These are phyloP conservation scores for Eumerus sabulonum DNA, from an alignment of 2,888 invertebrate species.

Conservation along the genomic window DNA sequence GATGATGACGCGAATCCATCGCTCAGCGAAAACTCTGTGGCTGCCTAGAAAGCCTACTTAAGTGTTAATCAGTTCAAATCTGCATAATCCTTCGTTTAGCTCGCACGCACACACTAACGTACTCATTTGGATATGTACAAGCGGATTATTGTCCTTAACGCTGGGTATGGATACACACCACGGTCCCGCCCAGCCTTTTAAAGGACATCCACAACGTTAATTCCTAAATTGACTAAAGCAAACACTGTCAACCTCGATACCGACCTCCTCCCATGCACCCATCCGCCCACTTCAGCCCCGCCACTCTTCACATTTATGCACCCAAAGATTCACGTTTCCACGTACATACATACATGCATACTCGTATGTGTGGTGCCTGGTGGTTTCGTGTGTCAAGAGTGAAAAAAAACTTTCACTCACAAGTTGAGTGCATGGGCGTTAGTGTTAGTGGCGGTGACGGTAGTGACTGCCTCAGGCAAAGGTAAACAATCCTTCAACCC, in stretches of 20 bases:
- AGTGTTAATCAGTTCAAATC: slow-evolving; percentile 65
- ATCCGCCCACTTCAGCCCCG: slow-evolving; percentile 20
- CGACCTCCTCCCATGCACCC: background rate
- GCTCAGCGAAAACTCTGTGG: slow-evolving; percentile 9
- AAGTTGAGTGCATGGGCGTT: slow-evolving; percentile 10
- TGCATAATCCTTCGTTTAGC: slow-evolving; percentile 63
- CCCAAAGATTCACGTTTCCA: too few species aligned
- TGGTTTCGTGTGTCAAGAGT: background rate
- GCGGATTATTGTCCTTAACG: slow-evolving; percentile 19
- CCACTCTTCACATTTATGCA: background rate
- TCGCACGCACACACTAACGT: slow-evolving; percentile 35
- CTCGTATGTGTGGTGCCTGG: too few species aligned
- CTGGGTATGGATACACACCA: background rate
- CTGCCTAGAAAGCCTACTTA: slow-evolving; percentile 52
- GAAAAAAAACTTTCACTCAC: slow-evolving; percentile 25
- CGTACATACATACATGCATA: too few species aligned
- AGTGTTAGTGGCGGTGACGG: slow-evolving; percentile 20
- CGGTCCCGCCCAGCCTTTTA: slow-evolving; percentile 3
- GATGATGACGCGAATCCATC: too few species aligned
- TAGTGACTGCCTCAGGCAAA: slow-evolving; percentile 40
- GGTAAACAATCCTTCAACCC: slow-evolving; percentile 60
- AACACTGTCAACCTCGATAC: slow-evolving; percentile 53
- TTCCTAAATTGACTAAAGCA: slow-evolving; percentile 63
- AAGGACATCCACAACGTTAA: slow-evolving; percentile 47
- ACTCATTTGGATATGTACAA: background rate